These are phyloP conservation scores for Asobara japonica DNA, from an alignment of 1,140 invertebrate genomes.

Conservation along the genomic window DNA sequence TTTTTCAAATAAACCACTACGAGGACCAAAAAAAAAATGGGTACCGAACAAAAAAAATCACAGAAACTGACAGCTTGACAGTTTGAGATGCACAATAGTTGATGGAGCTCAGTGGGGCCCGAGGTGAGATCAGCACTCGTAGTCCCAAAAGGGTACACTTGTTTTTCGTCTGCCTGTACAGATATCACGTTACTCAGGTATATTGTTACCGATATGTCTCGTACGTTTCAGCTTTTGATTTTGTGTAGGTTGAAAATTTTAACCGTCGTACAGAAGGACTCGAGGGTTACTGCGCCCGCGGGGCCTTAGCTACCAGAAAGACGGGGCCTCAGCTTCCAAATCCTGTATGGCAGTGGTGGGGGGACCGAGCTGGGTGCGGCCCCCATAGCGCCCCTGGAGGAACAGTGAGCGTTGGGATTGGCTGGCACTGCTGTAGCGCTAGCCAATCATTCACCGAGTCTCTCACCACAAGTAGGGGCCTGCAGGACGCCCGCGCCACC, in stretches of 20 bases:
- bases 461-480: conserved; percentile 15
- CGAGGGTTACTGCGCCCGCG: conserved; percentile 67
- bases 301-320: conserved; percentile 66
- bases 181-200: conserved; percentile 54
- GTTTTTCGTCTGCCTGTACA: not conserved
- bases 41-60: too few relatives aligned
- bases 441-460: conserved; percentile 17
- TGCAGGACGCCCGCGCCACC: conserved; percentile 22
- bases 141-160: conserved; percentile 12
- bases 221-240: conserved; percentile 31
- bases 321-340: conserved; percentile 37
- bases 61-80: too few relatives aligned
- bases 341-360: not conserved
- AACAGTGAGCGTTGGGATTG: conserved; percentile 23
- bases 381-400: conserved; percentile 34
- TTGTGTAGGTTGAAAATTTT: conserved; percentile 49
- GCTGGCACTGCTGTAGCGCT: not conserved
- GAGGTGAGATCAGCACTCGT: not conserved
- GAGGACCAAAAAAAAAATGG: too few relatives aligned
- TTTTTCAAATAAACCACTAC: too few relatives aligned
- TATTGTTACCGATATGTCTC: conserved; percentile 59
- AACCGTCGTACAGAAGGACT: conserved; percentile 66
- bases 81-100: not conserved
- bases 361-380: conserved; percentile 49
- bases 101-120: not conserved